These are phyloP conservation scores for Ptiloglossa arizonensis DNA, from an alignment of 1,140 invertebrate species.

Conservation along the genomic window DNA sequence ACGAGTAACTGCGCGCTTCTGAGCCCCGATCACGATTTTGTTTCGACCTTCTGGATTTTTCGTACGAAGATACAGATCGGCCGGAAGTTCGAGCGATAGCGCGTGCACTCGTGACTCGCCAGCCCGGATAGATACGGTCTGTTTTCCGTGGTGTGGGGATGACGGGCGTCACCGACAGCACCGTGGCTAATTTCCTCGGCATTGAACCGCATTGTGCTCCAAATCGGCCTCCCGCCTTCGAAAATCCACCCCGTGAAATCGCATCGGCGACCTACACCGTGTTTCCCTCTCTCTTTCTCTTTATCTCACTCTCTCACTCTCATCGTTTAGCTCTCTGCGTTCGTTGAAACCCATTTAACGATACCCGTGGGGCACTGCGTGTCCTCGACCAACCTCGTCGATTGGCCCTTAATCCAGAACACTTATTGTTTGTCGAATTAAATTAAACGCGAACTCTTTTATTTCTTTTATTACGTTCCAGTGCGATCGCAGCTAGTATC, in stretches of 20 bases:
- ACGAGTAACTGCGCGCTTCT: too few relatives aligned
- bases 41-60: too few relatives aligned
- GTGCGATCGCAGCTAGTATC: too few relatives aligned
- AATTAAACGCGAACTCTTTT: neutral
- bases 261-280: slow-evolving; percentile 55
- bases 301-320: too few relatives aligned
- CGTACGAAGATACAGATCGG: neutral
- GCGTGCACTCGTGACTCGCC: neutral
- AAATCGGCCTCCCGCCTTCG: slow-evolving; percentile 71
- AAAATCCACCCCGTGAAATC: slow-evolving; percentile 46
- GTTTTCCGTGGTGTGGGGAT: slow-evolving; percentile 67
- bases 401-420: neutral
- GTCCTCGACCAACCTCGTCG: neutral
- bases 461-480: neutral
- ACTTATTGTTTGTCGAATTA: too few relatives aligned
- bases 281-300: slow-evolving; percentile 22
- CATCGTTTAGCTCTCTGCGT: slow-evolving; percentile 4
- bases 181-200: slow-evolving; percentile 76
- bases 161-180: slow-evolving; percentile 76
- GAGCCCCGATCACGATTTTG: too few relatives aligned
- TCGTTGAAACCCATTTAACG: slow-evolving; percentile 45
- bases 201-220: slow-evolving; percentile 77
- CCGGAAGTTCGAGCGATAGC: neutral
- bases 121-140: slow-evolving; percentile 27
- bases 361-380: slow-evolving; percentile 16